Evolutionary conservation across 2,888 invertebrate species (phyloP), one percentile per base, ranked within the genome.

Genomic region (Glaucopsyche alexis): DNA sequence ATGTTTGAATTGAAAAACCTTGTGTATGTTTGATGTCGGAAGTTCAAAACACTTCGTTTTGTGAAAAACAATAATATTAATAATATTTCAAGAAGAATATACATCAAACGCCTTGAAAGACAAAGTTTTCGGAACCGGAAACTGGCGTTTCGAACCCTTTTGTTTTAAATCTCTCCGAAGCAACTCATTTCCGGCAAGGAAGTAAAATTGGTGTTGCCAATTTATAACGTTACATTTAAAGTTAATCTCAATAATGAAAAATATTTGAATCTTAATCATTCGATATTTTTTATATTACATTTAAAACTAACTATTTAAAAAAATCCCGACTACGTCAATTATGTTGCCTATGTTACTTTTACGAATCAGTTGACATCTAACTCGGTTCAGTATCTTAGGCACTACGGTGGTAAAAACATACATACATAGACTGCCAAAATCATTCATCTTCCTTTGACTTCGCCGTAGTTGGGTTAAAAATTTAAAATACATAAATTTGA

Each of bases 61-160:
- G 38, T 29, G 13, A 60, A 38, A 7, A 60, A 60, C 29, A 60
- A 38, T 38, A 8, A 47, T 13, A 13, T n/a, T n/a, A n/a, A n/a
- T 13, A 47, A 13, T 47, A 47, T 55, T 29, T 74, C 75, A 89
- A 89, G 19, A 55, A 55, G 5, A 11, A 55, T 55, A 19, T 88
- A 29, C 4, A 89, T 87, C 84, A 86, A 88, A 85, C 80, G 85
- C 80, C 80, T 78, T 83, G 81, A 81, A 85, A 81, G 85, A 84
- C 86, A 87, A 85, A 78, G 76, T 78, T 78, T 77, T 77, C 80
- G 83, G 84, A 85, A 84, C 83, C 74, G 70, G 76, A 78, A 78
- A 78, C 79, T 77, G 78, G 75, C 77, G 77, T 78, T 78, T 75
- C 75, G 75, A 74, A 75, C 76, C 75, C 77, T 76, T 77, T 77